Percentiles rank a stretch among this genome's conserved stretches.
phyloP scores from a whole-genome alignment of 2,113 vertebrate genomes.

The Channa maculata region DNA sequence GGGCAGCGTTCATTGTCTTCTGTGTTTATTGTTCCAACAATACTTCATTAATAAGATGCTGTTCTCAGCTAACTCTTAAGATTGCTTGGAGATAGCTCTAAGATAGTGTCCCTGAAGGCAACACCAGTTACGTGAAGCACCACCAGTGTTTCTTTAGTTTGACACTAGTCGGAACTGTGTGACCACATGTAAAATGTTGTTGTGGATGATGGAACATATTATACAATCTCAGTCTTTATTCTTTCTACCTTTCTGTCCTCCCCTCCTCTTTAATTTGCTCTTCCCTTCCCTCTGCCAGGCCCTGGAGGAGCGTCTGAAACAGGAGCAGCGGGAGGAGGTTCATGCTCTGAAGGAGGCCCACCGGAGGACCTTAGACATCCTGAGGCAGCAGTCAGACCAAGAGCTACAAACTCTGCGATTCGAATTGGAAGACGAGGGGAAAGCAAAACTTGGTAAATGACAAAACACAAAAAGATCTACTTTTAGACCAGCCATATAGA shows the following conservation, averaged over 20 bases:
- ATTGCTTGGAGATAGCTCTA: too few relatives aligned
- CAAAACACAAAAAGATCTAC: neutral
- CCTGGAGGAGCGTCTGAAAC: conserved; percentile 92
- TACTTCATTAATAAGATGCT: too few relatives aligned
- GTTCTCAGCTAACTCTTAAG: too few relatives aligned
- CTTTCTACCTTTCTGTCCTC: too few relatives aligned
- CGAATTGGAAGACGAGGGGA: conserved; percentile 96
- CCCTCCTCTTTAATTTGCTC: neutral
- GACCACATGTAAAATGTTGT: neutral
- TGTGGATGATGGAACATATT: neutral
- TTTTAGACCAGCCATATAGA: neutral
- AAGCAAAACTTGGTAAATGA: conserved; percentile 92
- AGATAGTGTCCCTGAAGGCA: too few relatives aligned
- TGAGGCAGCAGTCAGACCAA: conserved; percentile 93
- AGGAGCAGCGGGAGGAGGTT: conserved; percentile 93
- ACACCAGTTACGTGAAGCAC: too few relatives aligned
- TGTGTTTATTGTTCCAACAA: too few relatives aligned
- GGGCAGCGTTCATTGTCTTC: too few relatives aligned
- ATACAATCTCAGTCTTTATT: neutral
- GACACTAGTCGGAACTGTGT: neutral
- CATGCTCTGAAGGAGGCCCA: conserved; percentile 93
- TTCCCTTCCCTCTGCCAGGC: conserved; percentile 78
- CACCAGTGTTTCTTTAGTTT: neutral
- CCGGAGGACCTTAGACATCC: conserved; percentile 92
- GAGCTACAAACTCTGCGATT: conserved; percentile 95